Evolutionary conservation across 2,888 invertebrate genomes (phyloP), one percentile per base, ranked within the genome.

Genomic region (Lissocephala sabroskyi): DNA sequence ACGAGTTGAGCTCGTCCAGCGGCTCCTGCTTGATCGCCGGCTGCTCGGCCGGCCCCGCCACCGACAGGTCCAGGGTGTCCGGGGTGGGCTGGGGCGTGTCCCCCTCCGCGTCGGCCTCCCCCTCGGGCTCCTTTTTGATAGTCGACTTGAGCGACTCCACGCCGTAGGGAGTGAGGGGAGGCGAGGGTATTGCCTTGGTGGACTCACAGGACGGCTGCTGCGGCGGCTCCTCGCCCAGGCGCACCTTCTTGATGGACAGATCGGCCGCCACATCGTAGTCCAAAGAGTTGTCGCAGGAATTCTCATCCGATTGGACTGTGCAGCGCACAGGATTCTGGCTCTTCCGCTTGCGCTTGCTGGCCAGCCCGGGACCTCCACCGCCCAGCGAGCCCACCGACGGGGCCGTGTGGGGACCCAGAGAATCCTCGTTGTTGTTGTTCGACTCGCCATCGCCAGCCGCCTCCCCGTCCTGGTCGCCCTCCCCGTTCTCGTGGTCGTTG

Each of bases 261-360:
- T 82, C 85, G 32, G 82, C 83, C 23, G 81, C 85, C 41, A 80
- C 67, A 36, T 76, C 76, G 32, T 74, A 81, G 52, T 85, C 84
- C 42, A 83, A 73, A 28, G 83, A 82, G 49, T 82, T 84, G 56
- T 83, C 83, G 54, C 79, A 79, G 49, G 81, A 80, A 37, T 81
- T 80, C 54, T 81, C 80, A 45, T 80, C 74, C 28, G 84, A 81
- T 43, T 84, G 82, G 19, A 84, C 70, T n/a, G 93, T 90, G 79
- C 94, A 91, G 56, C 93, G 88, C 1, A 92, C 94, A 0, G 96
- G 96, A 81, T 96, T 95, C 67, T 93, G 90, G 68, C 91, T 95
- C 85, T 96, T 96, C 19, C 96, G 87, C 84, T 96, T 96, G 46
- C 95, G 87, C 78, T 92, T 92, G 75, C 88, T 90, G n/a, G 90